Evolutionary conservation across 2,113 vertebrate genomes (phyloP), one percentile per base, ranked within the genome.

Genomic region (Ictalurus punctatus): DNA sequence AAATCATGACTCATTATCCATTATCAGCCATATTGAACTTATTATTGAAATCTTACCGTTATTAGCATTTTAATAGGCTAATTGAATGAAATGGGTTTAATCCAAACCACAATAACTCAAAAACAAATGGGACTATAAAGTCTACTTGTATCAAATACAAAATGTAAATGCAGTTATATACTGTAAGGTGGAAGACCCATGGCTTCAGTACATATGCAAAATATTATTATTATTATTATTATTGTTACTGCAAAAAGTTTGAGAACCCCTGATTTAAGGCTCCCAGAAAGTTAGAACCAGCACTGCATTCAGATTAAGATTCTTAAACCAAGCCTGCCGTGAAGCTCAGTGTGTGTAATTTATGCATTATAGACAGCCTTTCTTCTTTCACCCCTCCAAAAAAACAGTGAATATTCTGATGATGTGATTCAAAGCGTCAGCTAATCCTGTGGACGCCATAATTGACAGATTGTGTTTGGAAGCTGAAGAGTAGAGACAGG

Each of bases 391-490:
- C 86, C 73, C 73, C 54, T 34, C 34, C n/a, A 40, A 59, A 86
- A 86, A 78, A 67, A 44, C 76, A 87, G 86, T 67, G 63, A 80
- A 34, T 69, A 67, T 81, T 81, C 63, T 69, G 87, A 84, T 69
- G 69, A 84, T 83, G 59, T 59, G 54, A 83, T 76, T 88, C 80
- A 83, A 83, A 74, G 86, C 78, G 4, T 54, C 73, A 80, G 76
- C 78, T 87, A 87, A 87, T 87, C 86, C 84, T 65, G 44, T 14
- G 86, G 86, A 83, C 56, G 69, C 86, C 37, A 73, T 88, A 59
- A 90, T 90, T 86, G 74, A 65, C 76, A 59, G 73, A 83, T 83
- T 86, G 34, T 86, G 83, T 88, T 88, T 88, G 82, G 74, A 85
- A 90, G 73, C 88, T 89, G 88, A 86, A 40, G 59, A 86, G 79